A percentile compares a stretch with the other conserved stretches of the same genome.
These are phyloP conservation scores for Cotesia glomerata DNA, from an alignment of 1,140 invertebrate species.

Conservation along the genomic window DNA sequence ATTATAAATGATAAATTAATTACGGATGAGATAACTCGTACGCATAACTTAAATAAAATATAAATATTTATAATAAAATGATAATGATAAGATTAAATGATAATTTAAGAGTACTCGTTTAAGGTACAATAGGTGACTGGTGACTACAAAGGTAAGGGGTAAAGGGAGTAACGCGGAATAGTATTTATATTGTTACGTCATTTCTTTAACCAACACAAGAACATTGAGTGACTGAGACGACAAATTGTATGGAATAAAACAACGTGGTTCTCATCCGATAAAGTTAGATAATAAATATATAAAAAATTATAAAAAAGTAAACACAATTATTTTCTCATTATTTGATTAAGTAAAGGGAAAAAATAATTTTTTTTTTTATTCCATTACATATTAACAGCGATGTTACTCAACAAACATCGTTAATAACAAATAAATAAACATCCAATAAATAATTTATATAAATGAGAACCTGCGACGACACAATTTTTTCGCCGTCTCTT, in stretches of 20 bases:
- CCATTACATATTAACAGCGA: background rate
- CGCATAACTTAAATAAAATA: conserved; percentile 48
- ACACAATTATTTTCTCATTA: conserved; percentile 13
- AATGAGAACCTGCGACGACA: conserved; percentile 40
- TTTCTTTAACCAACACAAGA: conserved; percentile 18
- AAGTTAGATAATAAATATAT: conserved; percentile 17
- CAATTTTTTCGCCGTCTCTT: conserved; percentile 32
- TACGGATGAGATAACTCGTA: conserved; percentile 16
- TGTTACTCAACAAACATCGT: background rate
- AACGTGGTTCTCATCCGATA: conserved; percentile 46
- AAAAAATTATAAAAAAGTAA: conserved; percentile 17
- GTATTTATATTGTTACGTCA: conserved; percentile 59
- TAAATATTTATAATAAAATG: conserved; percentile 55
- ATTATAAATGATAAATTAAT: background rate
- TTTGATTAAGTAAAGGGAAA: background rate
- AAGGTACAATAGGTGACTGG: background rate
- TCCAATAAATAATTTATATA: background rate
- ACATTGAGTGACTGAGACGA: conserved; percentile 34
- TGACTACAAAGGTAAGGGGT: background rate
- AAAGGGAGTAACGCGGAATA: conserved; percentile 10
- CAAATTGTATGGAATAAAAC: conserved; percentile 44
- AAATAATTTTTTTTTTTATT: background rate
- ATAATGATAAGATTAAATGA: conserved; percentile 56
- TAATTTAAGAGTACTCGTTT: conserved; percentile 48
- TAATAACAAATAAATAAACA: background rate